These are phyloP conservation scores for Corythucha ciliata DNA, from an alignment of 2,888 invertebrate genomes.

Conservation along the genomic window DNA sequence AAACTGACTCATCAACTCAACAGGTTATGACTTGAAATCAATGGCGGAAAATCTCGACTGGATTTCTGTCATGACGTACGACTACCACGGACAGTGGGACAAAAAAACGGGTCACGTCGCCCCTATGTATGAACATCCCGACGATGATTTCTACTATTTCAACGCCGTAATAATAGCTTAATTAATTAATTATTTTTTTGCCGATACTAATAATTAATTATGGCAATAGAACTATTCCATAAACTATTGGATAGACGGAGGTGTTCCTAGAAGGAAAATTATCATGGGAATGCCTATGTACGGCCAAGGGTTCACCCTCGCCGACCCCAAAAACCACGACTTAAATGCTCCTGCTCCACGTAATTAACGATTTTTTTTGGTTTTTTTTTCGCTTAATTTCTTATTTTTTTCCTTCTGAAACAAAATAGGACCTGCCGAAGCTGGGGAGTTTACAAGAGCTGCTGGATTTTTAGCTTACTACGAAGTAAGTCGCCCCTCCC, in stretches of 20 bases:
- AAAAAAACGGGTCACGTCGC: constrained; percentile 85
- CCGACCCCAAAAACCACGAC: constrained; percentile 51
- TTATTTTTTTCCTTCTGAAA: not conserved
- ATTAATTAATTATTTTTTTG: constrained; percentile 1
- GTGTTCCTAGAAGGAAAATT: constrained; percentile 69
- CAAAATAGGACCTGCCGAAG: constrained; percentile 62
- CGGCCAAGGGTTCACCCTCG: constrained; percentile 66
- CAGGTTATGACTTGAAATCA: constrained; percentile 66
- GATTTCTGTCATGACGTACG: constrained; percentile 89
- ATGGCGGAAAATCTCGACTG: constrained; percentile 70
- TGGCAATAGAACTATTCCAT: constrained; percentile 66
- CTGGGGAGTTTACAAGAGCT: constrained; percentile 75
- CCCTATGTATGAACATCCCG: constrained; percentile 70
- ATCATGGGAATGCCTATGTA: constrained; percentile 85
- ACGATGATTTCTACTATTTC: constrained; percentile 71
- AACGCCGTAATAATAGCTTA: constrained; percentile 58
- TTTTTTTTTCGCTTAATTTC: not conserved
- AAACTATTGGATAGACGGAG: constrained; percentile 79
- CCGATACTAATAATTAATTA: constrained; percentile 1
- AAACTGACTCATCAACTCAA: not conserved
- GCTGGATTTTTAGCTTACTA: constrained; percentile 82
- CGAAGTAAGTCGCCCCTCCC: constrained; percentile 57
- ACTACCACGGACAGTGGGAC: constrained; percentile 87
- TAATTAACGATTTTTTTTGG: too few species aligned
- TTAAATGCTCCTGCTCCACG: constrained; percentile 62